Conservation (phyloP, 2,113 vertebrate species). For the Lichenostomus cassidix region DNA sequence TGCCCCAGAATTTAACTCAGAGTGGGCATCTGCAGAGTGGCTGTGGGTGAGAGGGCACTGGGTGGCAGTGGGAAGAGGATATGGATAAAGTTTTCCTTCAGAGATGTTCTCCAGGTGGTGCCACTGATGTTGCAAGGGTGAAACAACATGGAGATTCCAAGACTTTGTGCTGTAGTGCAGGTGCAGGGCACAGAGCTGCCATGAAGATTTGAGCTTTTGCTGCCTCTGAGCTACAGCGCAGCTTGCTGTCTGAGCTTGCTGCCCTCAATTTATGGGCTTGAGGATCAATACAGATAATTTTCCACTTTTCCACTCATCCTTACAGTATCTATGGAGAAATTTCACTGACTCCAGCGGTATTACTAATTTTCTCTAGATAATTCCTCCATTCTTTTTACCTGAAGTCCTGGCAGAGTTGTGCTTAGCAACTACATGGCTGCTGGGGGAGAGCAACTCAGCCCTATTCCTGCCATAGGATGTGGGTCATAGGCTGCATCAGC, state of each 20-base stretch:
- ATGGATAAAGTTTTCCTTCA: neutral
- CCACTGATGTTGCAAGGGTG: neutral
- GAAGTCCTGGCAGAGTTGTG: neutral
- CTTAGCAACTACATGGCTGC: neutral
- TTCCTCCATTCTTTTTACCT: neutral
- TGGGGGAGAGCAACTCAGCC: neutral
- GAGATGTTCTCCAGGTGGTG: neutral
- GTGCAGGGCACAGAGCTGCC: neutral
- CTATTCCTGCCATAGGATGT: neutral
- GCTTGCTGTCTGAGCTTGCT: neutral
- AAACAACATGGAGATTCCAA: neutral
- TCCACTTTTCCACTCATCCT: neutral
- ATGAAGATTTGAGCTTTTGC: neutral
- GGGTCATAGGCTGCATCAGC: neutral
- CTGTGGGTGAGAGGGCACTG: neutral
- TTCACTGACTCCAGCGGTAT: neutral
- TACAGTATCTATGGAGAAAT: neutral
- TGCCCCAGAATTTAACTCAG: neutral
- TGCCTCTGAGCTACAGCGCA: accelerated
- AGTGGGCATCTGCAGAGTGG: neutral
- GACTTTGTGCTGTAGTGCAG: neutral
- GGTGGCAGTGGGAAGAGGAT: accelerated
- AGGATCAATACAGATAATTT: neutral
- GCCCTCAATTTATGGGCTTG: neutral
- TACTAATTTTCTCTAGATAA: neutral